Base-by-base conservation (phyloP, 2,113 vertebrate species). In the Lampris megalopsis region DNA sequence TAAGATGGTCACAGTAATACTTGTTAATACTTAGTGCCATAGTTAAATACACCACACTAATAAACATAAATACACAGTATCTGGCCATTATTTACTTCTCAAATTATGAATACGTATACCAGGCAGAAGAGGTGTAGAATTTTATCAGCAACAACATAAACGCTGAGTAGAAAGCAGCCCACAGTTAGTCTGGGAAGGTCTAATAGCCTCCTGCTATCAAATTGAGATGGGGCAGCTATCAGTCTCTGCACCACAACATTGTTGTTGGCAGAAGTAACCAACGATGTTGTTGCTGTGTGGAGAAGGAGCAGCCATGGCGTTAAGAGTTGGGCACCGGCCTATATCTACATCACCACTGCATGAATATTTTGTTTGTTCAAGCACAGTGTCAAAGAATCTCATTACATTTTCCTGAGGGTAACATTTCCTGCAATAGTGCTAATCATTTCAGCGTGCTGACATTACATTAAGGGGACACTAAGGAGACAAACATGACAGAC, bases 231-330 rank as follows among this genome's bases (percentile, higher is more conserved):
- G 66, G 65, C 9, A 43, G 56, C 75, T 52, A 85, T 82, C 79
- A 85, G 76, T 63, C 60, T 80, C 71, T 65, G 84, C 73, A 88
- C 89, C 83, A 86, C 83, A 68, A 87, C 86, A 86, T 77, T 77
- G 76, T 77, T 79, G 78, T 70, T 62, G 61, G 77, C 77, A 83
- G 81, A 86, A 70, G 80, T 68, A 69, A 80, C 74, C 73, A 49
- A 45, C 10, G 65, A 68, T 72, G 77, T 77, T 78, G 68, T 76
- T 85, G 85, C 84, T 69, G 84, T 75, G 80, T 82, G 68, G 63
- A 75, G 68, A 76, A 60, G 65, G 84, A 85, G 84, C 71, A 78
- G 76, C 71, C 36, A 82, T 75, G 89, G 67, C 85, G 80, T 89
- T 86, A 85, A 88, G 83, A 82, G 76, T 57, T 80, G 66, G 70